Evolutionary conservation across 2,888 invertebrate genomes (phyloP).

Genomic region (Andrena bicolor): DNA sequence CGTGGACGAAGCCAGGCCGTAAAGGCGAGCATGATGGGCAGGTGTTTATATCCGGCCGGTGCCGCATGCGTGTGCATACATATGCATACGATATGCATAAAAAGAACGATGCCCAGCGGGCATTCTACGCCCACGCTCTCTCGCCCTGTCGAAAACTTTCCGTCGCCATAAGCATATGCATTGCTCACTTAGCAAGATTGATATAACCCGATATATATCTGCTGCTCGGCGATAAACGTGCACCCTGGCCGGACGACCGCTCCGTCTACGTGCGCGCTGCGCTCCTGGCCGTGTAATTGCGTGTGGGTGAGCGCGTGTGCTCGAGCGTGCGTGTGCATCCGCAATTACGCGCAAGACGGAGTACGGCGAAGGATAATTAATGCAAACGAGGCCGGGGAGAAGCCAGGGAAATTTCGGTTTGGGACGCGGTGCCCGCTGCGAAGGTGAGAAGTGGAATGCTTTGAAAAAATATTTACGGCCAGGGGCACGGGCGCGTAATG

Average conservation of each 20-base stretch:
- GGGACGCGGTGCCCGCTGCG: conserved; percentile 35
- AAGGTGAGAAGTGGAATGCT: conserved; percentile 71
- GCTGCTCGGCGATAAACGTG: conserved; percentile 42
- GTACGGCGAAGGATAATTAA: conserved; percentile 72
- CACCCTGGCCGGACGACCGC: conserved; percentile 19
- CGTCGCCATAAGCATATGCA: conserved; percentile 77
- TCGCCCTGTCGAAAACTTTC: conserved; percentile 69
- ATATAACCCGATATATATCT: conserved; percentile 76
- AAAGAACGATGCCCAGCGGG: conserved; percentile 76
- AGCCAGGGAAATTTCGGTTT: conserved; percentile 62
- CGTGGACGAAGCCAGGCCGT: conserved; percentile 69
- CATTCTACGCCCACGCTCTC: conserved; percentile 79
- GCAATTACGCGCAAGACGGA: conserved; percentile 72
- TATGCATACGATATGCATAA: conserved; percentile 74
- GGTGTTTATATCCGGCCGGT: conserved; percentile 83
- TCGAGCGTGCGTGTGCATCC: conserved; percentile 69
- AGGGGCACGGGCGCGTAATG: conserved; percentile 51
- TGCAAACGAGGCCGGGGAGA: conserved; percentile 64
- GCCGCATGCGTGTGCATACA: conserved; percentile 71
- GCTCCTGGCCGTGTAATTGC: neutral
- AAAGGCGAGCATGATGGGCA: conserved; percentile 80
- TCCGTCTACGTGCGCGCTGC: neutral
- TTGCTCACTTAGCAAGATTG: conserved; percentile 83
- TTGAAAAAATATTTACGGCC: conserved; percentile 55
- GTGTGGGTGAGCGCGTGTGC: conserved; percentile 43